These are phyloP conservation scores for Rhyacophila brunnea DNA, from an alignment of 1,140 invertebrate species.

Conservation along the genomic window DNA sequence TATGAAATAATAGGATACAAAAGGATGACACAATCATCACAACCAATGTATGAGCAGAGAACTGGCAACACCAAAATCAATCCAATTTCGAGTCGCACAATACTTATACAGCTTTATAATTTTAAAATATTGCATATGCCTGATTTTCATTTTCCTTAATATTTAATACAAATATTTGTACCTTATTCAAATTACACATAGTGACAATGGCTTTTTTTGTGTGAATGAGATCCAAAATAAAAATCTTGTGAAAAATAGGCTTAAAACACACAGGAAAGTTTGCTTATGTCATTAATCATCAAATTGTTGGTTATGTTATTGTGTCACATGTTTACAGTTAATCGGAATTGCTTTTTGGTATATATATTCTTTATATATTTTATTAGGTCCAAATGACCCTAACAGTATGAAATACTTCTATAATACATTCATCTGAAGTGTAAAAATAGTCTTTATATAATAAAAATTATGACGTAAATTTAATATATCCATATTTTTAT, in stretches of 20 bases:
- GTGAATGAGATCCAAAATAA: background rate
- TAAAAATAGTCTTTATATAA: slow-evolving; percentile 31
- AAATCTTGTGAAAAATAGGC: background rate
- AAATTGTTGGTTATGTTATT: background rate
- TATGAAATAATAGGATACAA: too few species aligned
- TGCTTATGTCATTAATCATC: background rate
- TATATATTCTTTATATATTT: background rate
- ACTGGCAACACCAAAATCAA: too few species aligned
- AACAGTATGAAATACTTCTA: slow-evolving; percentile 3
- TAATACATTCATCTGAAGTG: slow-evolving; percentile 27
- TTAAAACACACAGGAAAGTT: background rate
- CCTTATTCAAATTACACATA: too few species aligned
- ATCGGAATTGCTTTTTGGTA: background rate
- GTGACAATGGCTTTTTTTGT: too few species aligned
- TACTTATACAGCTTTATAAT: too few species aligned
- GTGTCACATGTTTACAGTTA: background rate
- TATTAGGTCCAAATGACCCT: background rate
- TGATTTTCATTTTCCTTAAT: too few species aligned
- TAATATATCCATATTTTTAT: slow-evolving; percentile 14
- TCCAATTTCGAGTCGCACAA: too few species aligned
- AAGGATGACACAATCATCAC: too few species aligned
- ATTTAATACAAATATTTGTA: too few species aligned
- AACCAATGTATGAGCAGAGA: too few species aligned
- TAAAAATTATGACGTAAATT: slow-evolving; percentile 29
- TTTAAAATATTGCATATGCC: too few species aligned